Conservation (phyloP, 1,140 invertebrate species). For the Parasteatoda tepidariorum region DNA sequence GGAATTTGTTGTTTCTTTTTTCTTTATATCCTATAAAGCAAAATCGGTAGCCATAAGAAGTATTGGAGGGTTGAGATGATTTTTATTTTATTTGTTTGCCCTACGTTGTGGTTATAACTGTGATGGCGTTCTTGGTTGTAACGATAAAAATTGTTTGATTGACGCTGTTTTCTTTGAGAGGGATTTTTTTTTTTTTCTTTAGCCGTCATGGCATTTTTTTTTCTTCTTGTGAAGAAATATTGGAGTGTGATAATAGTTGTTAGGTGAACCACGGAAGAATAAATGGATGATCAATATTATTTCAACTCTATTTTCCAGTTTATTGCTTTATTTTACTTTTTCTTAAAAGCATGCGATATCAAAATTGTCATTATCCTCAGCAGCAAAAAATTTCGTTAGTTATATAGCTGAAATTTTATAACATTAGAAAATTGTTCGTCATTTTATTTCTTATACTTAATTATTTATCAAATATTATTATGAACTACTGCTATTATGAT, state of each 20-base stretch:
- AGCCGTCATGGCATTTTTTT: background rate
- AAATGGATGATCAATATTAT: background rate
- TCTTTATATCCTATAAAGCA: background rate
- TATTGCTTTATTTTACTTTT: background rate
- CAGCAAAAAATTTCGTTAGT: too few relatives aligned
- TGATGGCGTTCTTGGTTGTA: background rate
- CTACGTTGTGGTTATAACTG: background rate
- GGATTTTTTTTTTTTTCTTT: background rate
- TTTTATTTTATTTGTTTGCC: conserved; percentile 58
- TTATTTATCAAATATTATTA: too few relatives aligned
- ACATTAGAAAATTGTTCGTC: too few relatives aligned
- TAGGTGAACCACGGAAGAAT: background rate
- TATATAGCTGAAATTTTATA: too few relatives aligned
- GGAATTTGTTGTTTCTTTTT: conserved; percentile 15
- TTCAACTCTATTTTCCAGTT: background rate
- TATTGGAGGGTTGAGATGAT: conserved; percentile 50
- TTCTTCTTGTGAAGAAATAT: background rate
- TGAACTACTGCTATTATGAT: too few relatives aligned
- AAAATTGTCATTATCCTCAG: too few relatives aligned
- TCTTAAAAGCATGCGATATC: background rate
- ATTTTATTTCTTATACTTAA: too few relatives aligned
- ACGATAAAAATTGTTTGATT: conserved; percentile 35
- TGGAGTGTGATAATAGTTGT: conserved; percentile 33
- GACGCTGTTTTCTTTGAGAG: background rate
- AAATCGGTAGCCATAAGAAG: conserved; percentile 45